These are phyloP conservation scores for Dreissena polymorpha DNA, from an alignment of 1,140 invertebrate genomes.

Conservation along the genomic window DNA sequence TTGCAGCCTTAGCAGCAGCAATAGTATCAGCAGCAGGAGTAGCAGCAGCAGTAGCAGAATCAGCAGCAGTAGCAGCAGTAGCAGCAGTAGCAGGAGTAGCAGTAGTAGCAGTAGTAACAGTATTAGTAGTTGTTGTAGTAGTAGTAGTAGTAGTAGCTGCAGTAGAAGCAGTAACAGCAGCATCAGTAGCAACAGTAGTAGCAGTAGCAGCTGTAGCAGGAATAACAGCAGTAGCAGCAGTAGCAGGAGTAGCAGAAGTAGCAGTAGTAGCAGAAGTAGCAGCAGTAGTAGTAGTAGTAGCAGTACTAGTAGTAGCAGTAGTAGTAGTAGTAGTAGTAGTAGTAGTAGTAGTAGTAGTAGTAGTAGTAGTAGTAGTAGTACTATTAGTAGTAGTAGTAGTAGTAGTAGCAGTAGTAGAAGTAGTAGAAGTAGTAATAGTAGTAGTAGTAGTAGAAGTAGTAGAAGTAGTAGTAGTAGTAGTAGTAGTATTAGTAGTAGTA, in stretches of 20 bases:
- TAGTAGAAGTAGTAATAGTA: constrained; percentile 23
- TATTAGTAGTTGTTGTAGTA: too few species aligned
- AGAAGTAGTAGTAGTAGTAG: constrained; percentile 12
- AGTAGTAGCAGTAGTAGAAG: constrained; percentile 17
- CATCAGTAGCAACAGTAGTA: too few species aligned
- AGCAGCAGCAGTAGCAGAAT: too few species aligned
- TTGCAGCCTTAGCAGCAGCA: too few species aligned
- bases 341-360: constrained; percentile 28
- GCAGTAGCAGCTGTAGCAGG: too few species aligned
- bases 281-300: constrained; percentile 15
- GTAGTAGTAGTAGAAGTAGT: constrained; percentile 25
- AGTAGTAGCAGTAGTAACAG: too few species aligned
- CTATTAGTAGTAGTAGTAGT: too few species aligned
- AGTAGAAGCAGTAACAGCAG: too few species aligned
- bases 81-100: too few species aligned
- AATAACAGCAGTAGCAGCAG: neutral
- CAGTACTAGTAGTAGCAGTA: neutral
- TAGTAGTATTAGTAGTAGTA: constrained; percentile 12
- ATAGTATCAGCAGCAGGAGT: too few species aligned
- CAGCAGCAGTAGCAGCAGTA: too few species aligned
- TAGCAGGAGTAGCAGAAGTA: neutral
- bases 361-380: constrained; percentile 10
- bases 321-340: constrained; percentile 11
- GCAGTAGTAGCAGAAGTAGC: constrained; percentile 17
- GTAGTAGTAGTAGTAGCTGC: too few species aligned